Conservation (phyloP, 2,113 vertebrate species). For the Laticauda colubrina region DNA sequence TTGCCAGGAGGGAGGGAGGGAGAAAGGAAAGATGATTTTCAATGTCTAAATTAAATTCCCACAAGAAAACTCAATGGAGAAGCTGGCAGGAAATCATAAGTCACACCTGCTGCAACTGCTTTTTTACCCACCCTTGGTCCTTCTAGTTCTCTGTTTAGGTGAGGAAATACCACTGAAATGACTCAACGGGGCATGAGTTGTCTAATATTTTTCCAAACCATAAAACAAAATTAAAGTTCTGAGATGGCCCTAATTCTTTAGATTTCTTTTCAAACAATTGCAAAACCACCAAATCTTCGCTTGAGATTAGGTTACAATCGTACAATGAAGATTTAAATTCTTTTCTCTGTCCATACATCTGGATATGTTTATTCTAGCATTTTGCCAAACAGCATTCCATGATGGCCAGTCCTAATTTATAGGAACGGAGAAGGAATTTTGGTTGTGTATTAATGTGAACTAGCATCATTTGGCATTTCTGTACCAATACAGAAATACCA, state of each 20-base stretch:
- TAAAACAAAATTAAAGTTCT: neutral
- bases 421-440: neutral
- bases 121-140: neutral
- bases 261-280: neutral
- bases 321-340: neutral
- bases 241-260: neutral
- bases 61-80: neutral
- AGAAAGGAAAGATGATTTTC: neutral
- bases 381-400: neutral
- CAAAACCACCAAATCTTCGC: neutral
- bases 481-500: neutral
- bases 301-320: neutral
- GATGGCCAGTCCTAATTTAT: neutral
- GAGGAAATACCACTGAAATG: neutral
- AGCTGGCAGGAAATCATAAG: neutral
- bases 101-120: neutral
- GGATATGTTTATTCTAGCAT: neutral
- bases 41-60: neutral
- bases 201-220: neutral
- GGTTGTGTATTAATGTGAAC: neutral
- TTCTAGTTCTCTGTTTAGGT: neutral
- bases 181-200: neutral
- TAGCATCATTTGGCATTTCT: neutral
- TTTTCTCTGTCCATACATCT: neutral
- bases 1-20: neutral